Base-by-base conservation (phyloP, 1,140 invertebrate genomes). In the Sitobion miscanthi region DNA sequence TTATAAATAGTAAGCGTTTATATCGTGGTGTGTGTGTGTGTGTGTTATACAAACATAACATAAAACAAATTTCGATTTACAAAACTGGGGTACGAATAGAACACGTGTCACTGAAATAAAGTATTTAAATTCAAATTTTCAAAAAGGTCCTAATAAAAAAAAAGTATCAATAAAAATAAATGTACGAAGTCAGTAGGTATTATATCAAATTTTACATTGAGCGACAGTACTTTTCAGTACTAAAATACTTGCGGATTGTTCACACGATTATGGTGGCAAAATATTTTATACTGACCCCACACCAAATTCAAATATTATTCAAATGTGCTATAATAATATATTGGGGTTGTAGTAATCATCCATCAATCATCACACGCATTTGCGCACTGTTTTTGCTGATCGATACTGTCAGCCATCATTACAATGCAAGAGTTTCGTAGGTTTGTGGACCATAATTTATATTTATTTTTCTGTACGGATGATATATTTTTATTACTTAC, bases 251-350 rank as follows among this genome's bases (percentile, higher is more conserved):
- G 62, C 62, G 62, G 62, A 69, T 69, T 69, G 25, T 69, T 69
- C 30, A 69, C 25, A n/a, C 62, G 62, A 69, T 69, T 69, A 49
- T 23, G 45, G 47, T 17, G 17, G 30, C 9, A 49, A 87, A 87
- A 87, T 87, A 49, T 52, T 20, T 52, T 87, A 49, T 20, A n/a
- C 85, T 87, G 45, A 87, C 45, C 85, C 30, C 11, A 47, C 30
- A 1, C 45, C 9, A 30, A 87, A 87, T 87, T 49, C 85, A 87
- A 87, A 49, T 87, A 87, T 49, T 87, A 87, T 87, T 47, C 45
- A 87, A 49, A 87, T 87, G 85, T 20, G 85, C 35, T 38, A 21
- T 82, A 82, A 38, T 35, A 82, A 49, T 49, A 87, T 87, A 87
- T 87, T 38, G 45, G 25, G 42, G 30, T 9, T 42, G 3, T 42